Conservation (phyloP, 2,797 vertebrate species). For the Poeciliopsis paucimaculata region DNA sequence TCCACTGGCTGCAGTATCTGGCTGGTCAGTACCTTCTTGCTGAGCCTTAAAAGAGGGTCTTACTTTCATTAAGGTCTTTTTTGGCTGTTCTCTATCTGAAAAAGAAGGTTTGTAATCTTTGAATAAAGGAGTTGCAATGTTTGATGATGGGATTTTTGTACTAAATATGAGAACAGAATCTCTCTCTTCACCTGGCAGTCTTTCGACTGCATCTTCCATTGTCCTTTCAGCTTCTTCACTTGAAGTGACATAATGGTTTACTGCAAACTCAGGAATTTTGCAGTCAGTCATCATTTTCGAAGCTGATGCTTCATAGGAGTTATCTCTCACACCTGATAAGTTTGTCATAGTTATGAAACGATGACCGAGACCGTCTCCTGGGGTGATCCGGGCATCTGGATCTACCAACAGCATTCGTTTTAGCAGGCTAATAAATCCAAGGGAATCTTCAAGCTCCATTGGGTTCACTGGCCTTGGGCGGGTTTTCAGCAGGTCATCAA, state of each 20-base stretch:
- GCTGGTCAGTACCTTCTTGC: background rate
- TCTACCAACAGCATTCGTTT: slow-evolving; percentile 6
- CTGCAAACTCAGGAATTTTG: background rate
- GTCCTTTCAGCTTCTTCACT: background rate
- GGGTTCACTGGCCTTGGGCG: background rate
- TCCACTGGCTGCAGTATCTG: background rate
- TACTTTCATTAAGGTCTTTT: background rate
- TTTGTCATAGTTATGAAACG: background rate
- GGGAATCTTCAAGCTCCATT: background rate
- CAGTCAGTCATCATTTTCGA: background rate
- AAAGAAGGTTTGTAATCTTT: background rate
- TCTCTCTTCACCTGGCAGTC: background rate
- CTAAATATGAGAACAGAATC: background rate
- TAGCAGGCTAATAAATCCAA: slow-evolving; percentile 17
- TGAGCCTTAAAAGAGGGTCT: background rate
- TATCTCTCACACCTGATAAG: background rate
- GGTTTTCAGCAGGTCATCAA: background rate
- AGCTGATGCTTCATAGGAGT: background rate
- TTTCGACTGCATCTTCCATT: background rate
- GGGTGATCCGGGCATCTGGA: background rate
- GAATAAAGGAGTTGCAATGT: background rate
- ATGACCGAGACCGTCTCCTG: background rate
- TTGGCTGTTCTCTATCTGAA: background rate
- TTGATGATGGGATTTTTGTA: background rate
- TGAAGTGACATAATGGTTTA: background rate